phyloP scores from a whole-genome alignment of 2,113 vertebrate genomes.

The Suricata suricatta region DNA sequence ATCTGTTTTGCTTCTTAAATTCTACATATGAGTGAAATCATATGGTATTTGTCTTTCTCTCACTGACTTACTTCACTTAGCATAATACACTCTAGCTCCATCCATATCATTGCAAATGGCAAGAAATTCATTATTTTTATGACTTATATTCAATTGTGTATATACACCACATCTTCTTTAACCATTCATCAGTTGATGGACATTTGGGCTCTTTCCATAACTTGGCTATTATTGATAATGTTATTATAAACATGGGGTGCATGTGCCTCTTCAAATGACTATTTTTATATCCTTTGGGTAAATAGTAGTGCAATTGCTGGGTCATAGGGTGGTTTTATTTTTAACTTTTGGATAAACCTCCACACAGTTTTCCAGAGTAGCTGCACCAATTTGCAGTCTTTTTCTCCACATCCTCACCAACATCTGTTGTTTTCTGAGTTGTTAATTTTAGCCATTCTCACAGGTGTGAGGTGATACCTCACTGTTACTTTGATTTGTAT shows the following conservation, averaged over 20 bases:
- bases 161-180: not conserved
- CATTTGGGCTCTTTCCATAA: not conserved
- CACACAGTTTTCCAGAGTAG: not conserved
- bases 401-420: not conserved
- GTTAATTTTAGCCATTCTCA: not conserved
- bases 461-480: not conserved
- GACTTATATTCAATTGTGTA: not conserved
- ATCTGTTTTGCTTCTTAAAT: not conserved
- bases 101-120: not conserved
- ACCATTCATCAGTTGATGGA: not conserved
- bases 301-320: not conserved
- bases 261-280: not conserved
- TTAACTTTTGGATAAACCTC: not conserved
- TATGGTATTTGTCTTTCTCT: not conserved
- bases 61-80: not conserved
- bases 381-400: not conserved
- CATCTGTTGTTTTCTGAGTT: not conserved
- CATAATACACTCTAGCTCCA: not conserved
- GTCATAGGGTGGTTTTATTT: not conserved
- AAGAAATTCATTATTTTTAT: not conserved
- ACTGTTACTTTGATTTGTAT: not conserved
- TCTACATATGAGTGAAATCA: not conserved
- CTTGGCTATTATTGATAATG: not conserved
- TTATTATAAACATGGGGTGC: not conserved
- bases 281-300: not conserved